Evolutionary conservation across 2,888 invertebrate species (phyloP), one percentile per base, ranked within the genome.

Genomic region (Hyppa rectilinea): DNA sequence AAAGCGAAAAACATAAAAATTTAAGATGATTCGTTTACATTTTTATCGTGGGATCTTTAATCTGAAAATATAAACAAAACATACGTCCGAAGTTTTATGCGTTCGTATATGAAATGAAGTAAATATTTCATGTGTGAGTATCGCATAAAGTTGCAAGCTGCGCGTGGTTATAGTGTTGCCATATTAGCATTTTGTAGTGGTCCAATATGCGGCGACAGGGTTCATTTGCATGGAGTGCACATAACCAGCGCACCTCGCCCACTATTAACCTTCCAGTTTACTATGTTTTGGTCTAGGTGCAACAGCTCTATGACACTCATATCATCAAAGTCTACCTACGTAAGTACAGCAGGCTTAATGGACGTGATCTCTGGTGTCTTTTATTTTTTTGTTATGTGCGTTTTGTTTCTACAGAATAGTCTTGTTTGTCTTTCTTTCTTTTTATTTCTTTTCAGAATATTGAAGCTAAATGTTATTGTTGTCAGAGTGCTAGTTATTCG

Each of bases 171-270:
- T 45, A 40, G 50, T 49, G 55, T 7, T n/a, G 63, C 23, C 10
- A 50, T 78, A 62, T 78, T 78, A 69, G 61, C 58, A 74, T 74
- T 58, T 61, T 17, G 53, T 49, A 56, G 61, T 74, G 31, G 49
- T 60, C 69, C 59, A 75, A 49, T 69, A 55, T 26, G 43, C 53
- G 31, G 34, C 31, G 52, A 47, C 47, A 55, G 45, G 23, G 52
- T 40, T 50, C 20, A 81, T 80, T 81, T 81, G 69, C 74, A 81
- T 81, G 40, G 20, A 60, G 68, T 55, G 52, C 66, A 58, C 55
- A 64, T 80, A 70, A 81, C 63, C 63, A 31, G 50, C 49, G 62
- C 73, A 70, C 50, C n/a, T 60, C 17, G 58, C 52, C 50, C 23
- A 45, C 60, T 66, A 56, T 60, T 50, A 80, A 75, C 60, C 76